phyloP scores from a whole-genome alignment of 2,113 vertebrate species.

The Poicephalus gulielmi region DNA sequence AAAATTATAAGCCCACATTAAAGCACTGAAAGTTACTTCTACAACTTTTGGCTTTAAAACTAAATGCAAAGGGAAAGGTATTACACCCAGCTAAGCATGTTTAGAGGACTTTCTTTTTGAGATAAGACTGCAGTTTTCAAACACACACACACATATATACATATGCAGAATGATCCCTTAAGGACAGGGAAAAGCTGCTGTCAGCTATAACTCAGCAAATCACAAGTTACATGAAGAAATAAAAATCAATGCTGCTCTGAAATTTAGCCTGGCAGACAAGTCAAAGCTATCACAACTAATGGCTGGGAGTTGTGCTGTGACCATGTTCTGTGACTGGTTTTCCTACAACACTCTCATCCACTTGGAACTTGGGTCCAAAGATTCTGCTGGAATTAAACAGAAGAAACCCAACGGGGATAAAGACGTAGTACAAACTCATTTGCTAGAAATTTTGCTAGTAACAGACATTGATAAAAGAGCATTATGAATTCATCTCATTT shows the following conservation, averaged over 20 bases:
- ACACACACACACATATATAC: background rate
- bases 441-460: background rate
- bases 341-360: background rate
- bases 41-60: slow-evolving; percentile 3
- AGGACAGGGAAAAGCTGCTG: background rate
- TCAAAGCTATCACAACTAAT: background rate
- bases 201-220: slow-evolving; percentile 6
- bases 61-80: background rate
- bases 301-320: background rate
- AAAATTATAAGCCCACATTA: slow-evolving; percentile 46
- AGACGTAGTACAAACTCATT: background rate
- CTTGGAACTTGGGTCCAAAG: background rate
- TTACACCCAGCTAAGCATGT: background rate
- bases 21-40: slow-evolving; percentile 12
- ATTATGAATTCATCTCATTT: background rate
- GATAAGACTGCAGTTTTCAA: background rate
- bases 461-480: background rate
- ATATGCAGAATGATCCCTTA: background rate
- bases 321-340: background rate
- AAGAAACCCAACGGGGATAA: background rate
- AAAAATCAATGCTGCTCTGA: slow-evolving; percentile 10
- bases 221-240: background rate
- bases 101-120: background rate
- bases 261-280: background rate
- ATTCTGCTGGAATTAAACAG: background rate